Base-by-base conservation (phyloP, 2,797 vertebrate genomes). In the Parambassis ranga region DNA sequence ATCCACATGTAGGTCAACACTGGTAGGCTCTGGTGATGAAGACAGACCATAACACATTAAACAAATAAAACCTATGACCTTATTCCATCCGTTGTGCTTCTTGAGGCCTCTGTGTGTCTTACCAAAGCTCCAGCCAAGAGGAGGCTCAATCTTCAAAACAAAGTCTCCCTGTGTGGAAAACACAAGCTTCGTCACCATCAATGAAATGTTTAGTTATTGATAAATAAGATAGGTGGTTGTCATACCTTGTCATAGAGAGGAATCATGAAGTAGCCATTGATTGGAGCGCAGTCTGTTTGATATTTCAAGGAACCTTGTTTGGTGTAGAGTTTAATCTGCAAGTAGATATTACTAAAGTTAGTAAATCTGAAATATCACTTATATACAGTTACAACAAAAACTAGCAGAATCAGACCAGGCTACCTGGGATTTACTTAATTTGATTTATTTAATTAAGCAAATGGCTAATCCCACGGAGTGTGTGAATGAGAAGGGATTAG, bases 241-340 rank as follows among this genome's bases (percentile, higher is more conserved):
- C 46, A 7, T 89, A 99, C 98, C 97, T 99, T 99, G 80, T 99
- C 98, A 61, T 99, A 99, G 4, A 99, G 93, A 3, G 98, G 98
- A 84, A 99, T 99, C 97, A 98, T 99, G 84, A 99, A 99, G 89
- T 99, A 99, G 11, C 98, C 98, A 61, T 99, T 99, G 87, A 97
- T 98, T 3, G 97, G 98, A 50, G 98, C 97, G 51, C 98, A 99
- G 44, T 99, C 98, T 0, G 98, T 99, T 84, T 99, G 98, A 78
- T 99, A 99, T 67, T 99, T 99, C 81, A 99, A 82, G 19, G 96
- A 98, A 7, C 98, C 98, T 24, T 99, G 98, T 65, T 98, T 99
- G 3, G 98, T 99, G 67, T 99, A 99, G 15, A 99, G 32, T 82
- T 98, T 98, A 68, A 99, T 94, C 98, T 99, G 87, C 19, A 66